phyloP scores from a whole-genome alignment of 2,888 invertebrate genomes.

The Julus scanicus region DNA sequence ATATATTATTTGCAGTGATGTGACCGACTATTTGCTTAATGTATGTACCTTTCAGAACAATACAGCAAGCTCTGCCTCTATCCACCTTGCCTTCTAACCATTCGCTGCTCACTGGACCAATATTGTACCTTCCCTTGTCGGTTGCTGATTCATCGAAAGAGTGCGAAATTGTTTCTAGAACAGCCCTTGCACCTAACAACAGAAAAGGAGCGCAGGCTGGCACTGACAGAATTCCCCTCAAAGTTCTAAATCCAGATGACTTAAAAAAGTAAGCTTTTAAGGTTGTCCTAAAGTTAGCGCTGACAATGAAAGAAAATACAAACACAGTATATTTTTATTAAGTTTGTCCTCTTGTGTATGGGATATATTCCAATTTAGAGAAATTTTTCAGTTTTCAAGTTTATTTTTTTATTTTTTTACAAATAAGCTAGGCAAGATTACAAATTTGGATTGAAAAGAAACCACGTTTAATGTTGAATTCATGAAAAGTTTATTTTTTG shows the following conservation, averaged over 20 bases:
- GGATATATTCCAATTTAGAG: no score
- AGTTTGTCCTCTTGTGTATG: no score
- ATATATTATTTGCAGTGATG: background rate
- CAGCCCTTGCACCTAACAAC: background rate
- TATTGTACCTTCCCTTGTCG: background rate
- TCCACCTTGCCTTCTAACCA: slow-evolving; percentile 14
- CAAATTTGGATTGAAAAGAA: no score
- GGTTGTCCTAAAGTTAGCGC: no score
- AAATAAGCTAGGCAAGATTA: no score
- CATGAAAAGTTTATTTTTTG: no score
- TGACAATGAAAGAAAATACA: no score
- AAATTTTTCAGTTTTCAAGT: no score
- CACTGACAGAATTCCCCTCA: background rate
- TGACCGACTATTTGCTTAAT: background rate
- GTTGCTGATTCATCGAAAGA: background rate
- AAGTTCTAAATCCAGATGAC: background rate
- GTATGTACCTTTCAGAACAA: background rate
- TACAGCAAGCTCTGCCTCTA: background rate
- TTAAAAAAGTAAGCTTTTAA: background rate
- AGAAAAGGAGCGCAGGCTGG: background rate
- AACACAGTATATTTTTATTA: no score
- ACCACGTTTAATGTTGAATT: no score
- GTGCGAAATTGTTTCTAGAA: background rate
- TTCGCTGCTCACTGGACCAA: background rate
- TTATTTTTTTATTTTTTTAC: no score